A percentile compares a stretch with the other conserved stretches of the same genome.
Conservation (phyloP, 2,113 vertebrate genomes). For the Sturnira hondurensis region DNA sequence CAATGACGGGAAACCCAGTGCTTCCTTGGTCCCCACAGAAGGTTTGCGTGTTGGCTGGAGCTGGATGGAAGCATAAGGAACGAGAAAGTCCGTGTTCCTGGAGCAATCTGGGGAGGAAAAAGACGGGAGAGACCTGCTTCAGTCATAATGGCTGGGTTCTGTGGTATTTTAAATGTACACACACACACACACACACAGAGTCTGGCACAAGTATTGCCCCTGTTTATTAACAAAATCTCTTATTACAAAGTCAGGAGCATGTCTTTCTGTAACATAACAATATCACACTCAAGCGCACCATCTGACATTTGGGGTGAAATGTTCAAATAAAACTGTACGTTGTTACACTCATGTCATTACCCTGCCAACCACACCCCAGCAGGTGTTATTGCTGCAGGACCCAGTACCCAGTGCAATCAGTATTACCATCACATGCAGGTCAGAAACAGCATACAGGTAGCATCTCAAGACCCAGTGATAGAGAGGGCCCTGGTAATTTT, state of each 20-base stretch:
- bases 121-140: background rate
- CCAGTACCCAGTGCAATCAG: background rate
- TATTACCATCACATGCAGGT: background rate
- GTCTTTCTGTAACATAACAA: no score
- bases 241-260: no score
- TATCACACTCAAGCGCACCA: no score
- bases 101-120: background rate
- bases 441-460: background rate
- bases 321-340: no score
- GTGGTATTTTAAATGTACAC: no score
- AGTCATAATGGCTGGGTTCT: background rate
- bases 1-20: background rate
- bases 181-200: no score
- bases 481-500: background rate
- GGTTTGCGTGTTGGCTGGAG: background rate
- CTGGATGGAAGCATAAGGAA: background rate
- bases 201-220: no score
- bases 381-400: no score
- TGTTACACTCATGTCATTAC: no score
- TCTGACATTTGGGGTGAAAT: no score
- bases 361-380: no score
- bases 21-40: background rate
- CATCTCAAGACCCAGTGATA: background rate
- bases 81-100: background rate
- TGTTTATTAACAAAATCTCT: no score